Percentiles rank a stretch among this genome's conserved stretches.
These are phyloP conservation scores for Gallinago nigripennis DNA, from an alignment of 2,797 vertebrate genomes.

Conservation along the genomic window DNA sequence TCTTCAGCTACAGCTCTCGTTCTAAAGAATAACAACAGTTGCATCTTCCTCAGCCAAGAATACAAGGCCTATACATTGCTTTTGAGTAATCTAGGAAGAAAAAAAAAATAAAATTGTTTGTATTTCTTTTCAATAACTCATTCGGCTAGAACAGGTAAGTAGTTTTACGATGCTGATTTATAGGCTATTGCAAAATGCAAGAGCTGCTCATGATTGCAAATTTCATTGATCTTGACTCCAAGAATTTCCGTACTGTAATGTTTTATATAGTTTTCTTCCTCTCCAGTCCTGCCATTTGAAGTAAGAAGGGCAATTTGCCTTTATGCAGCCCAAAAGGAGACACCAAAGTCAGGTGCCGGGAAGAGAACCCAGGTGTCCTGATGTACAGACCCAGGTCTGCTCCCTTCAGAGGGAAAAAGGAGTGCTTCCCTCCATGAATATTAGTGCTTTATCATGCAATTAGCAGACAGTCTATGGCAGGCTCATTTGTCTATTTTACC, in stretches of 20 bases:
- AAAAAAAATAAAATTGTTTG: neutral
- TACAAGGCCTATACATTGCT: neutral
- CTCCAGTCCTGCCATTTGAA: neutral
- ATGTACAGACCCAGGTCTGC: neutral
- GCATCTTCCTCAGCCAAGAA: neutral
- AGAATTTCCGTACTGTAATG: neutral
- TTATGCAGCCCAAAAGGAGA: neutral
- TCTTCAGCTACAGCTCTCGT: neutral
- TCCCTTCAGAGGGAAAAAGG: neutral
- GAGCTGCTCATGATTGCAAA: conserved; percentile 16
- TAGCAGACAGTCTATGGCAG: neutral
- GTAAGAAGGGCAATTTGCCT: neutral
- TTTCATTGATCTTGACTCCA: conserved; percentile 28
- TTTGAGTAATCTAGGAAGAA: neutral
- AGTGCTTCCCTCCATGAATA: neutral
- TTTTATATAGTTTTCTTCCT: neutral
- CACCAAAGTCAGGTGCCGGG: neutral
- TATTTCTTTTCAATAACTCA: conserved; percentile 36
- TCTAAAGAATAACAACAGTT: neutral
- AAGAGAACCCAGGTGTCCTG: neutral
- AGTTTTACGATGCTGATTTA: conserved; percentile 25
- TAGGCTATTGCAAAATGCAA: conserved; percentile 26
- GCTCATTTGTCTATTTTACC: neutral
- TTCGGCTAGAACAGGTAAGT: neutral
- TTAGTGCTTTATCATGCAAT: neutral